Conservation (phyloP, 2,888 invertebrate species). For the Melanchra persicariae region DNA sequence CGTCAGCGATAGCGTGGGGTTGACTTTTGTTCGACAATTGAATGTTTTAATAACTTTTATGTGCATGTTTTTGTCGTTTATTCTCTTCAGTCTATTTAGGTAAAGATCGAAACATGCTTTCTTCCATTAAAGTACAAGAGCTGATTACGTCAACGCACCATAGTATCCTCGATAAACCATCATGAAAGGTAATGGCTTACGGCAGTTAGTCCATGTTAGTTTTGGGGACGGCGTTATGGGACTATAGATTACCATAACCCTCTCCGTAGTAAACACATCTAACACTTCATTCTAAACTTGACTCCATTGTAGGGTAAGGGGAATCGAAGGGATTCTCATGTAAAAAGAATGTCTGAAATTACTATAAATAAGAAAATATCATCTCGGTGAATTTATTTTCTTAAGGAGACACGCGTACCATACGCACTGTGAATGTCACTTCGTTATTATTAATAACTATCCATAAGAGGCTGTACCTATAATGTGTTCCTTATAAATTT, state of each 20-base stretch:
- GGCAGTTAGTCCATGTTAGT: conserved; percentile 61
- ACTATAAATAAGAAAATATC: conserved; percentile 66
- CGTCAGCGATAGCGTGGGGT: conserved; percentile 71
- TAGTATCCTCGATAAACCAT: conserved; percentile 50
- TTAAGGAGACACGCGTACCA: conserved; percentile 66
- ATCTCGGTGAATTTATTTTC: conserved; percentile 70
- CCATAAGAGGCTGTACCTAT: conserved; percentile 73
- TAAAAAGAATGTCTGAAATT: conserved; percentile 62
- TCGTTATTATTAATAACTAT: conserved; percentile 76
- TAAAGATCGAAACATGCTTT: background rate
- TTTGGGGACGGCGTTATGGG: conserved; percentile 56
- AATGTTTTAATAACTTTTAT: conserved; percentile 66
- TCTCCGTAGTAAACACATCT: conserved; percentile 56
- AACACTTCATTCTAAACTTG: conserved; percentile 60
- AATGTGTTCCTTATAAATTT: conserved; percentile 69
- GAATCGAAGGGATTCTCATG: conserved; percentile 48
- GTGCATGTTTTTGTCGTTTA: conserved; percentile 14
- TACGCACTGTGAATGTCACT: conserved; percentile 68
- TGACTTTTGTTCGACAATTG: conserved; percentile 66
- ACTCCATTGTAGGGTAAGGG: conserved; percentile 47
- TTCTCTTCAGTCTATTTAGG: background rate
- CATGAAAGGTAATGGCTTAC: conserved; percentile 60
- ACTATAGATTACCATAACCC: conserved; percentile 59
- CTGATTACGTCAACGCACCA: conserved; percentile 24
- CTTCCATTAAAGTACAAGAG: background rate